Base-by-base conservation (phyloP, 2,888 invertebrate genomes). In the Clunio marinus region DNA sequence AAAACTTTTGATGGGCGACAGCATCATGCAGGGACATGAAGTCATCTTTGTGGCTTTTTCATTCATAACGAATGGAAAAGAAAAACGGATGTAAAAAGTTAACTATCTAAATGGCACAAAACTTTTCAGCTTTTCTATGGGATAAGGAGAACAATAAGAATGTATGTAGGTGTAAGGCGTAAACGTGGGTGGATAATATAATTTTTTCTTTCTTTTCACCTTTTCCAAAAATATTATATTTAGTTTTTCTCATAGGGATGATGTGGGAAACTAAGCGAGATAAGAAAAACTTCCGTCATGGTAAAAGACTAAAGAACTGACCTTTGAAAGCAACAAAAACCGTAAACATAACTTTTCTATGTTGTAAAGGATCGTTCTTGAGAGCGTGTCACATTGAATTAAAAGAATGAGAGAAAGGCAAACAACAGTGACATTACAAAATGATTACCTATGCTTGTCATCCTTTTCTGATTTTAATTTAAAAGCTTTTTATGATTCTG, bases 71-170 rank as follows among this genome's bases (percentile, higher is more conserved):
- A 51, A 20, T 8, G 8, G 22, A 20, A 51, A 57, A n/a, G 57
- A 27, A 25, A 32, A 15, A 17, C 17, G 17, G 51, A 20, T 17
- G 51, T 17, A 60, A 60, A 60, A 63, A 27, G 63, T 24, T 60
- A 63, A 63, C 46, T n/a, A n/a, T n/a, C n/a, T 63, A 63, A 63
- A 63, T 63, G 46, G 46, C 63, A 63, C 5, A 63, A n/a, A 63
- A 63, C 63, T 63, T 63, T 63, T 63, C 45, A 63, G 45, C 63
- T 63, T 51, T n/a, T n/a, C 22, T 17, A 17, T 15, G 15, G 22
- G 22, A 51, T 51, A 20, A 22, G n/a, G n/a, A 51, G 51, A 51
- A 51, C 20, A 20, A 51, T n/a, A 17, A 51, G 20, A 41, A 51
- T 17, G 41, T n/a, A 41, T 41, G 41, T 10, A 10, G 15, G 32